A percentile compares a stretch with the other conserved stretches of the same genome.
Evolutionary conservation across 2,113 vertebrate genomes (phyloP).

Genomic region (Pelusios castaneus): DNA sequence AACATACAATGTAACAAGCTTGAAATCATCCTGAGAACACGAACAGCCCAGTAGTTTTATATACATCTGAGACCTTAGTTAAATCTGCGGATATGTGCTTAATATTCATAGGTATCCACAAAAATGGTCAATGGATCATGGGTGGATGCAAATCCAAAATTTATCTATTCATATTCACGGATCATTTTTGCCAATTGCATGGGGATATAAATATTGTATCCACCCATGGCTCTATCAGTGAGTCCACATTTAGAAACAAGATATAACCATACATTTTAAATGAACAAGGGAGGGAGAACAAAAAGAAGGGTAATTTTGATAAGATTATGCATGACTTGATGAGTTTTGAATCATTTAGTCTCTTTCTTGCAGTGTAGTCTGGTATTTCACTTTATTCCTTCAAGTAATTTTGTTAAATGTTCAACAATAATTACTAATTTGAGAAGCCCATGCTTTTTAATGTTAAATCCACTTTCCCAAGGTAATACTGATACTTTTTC

Average conservation of each 20-base stretch:
- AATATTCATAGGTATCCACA: too few species aligned
- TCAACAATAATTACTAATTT: background rate
- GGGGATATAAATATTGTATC: too few species aligned
- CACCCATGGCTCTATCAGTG: background rate
- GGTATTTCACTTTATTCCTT: background rate
- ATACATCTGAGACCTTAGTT: background rate
- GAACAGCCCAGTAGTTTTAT: background rate
- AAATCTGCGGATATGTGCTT: background rate
- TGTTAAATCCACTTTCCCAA: fast-evolving
- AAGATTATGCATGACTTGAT: background rate
- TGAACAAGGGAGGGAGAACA: background rate
- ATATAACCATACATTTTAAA: background rate
- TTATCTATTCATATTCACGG: too few species aligned
- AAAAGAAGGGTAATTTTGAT: background rate
- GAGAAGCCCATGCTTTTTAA: fast-evolving
- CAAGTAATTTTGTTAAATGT: background rate
- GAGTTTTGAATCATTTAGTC: background rate
- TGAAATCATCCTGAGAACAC: background rate
- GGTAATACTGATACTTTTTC: background rate
- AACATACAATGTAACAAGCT: background rate
- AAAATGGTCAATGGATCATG: too few species aligned
- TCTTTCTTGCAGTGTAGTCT: background rate
- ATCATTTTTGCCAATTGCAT: too few species aligned
- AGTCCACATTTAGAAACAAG: background rate
- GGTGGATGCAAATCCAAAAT: too few species aligned